Evolutionary conservation across 2,888 invertebrate species (phyloP), one percentile per base, ranked within the genome.

Genomic region (Andrena hattorfiana): DNA sequence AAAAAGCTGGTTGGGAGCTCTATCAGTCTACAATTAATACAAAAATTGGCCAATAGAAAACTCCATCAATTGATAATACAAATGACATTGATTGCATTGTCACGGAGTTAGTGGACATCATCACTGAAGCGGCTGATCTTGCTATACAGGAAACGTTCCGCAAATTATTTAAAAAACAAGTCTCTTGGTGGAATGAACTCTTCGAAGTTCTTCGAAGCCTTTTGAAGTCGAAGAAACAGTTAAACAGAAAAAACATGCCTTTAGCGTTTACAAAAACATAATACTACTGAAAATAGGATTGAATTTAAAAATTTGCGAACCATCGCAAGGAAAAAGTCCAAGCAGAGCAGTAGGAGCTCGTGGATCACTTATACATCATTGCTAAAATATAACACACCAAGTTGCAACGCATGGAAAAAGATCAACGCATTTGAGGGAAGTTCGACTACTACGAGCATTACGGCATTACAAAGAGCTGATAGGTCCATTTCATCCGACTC

Each of bases 101-200:
- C 13, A 30, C 13, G n/a, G 69, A 74, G 7, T 8, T 64, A 8
- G 3, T 8, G 66, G 10, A 59, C 8, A 5, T 54, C 16, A 84
- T 89, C 8, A n/a, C 79, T 6, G 32, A 81, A n/a, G 79, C 83
- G 2, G 85, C 86, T 0, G 51, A 64, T 0, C 23, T 59, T 4
- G 72, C 64, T 13, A 76, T 76, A 4, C 72, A 73, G 2, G 49
- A 59, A 66, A 54, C 70, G 3, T 13, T 6, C 2, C 60, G 28
- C 13, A 72, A 32, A n/a, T 69, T 51, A 28, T 6, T 16, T 26
- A 71, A 30, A 7, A 51, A 16, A 49, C 54, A 60, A 30, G 7
- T 63, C 2, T 81, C 80, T n/a, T 88, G 89, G 87, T 87, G 86
- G 87, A 87, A 85, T n/a, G n/a, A n/a, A n/a, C n/a, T n/a, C n/a